phyloP scores from a whole-genome alignment of 2,113 vertebrate genomes.

The Hiodon tergisus region DNA sequence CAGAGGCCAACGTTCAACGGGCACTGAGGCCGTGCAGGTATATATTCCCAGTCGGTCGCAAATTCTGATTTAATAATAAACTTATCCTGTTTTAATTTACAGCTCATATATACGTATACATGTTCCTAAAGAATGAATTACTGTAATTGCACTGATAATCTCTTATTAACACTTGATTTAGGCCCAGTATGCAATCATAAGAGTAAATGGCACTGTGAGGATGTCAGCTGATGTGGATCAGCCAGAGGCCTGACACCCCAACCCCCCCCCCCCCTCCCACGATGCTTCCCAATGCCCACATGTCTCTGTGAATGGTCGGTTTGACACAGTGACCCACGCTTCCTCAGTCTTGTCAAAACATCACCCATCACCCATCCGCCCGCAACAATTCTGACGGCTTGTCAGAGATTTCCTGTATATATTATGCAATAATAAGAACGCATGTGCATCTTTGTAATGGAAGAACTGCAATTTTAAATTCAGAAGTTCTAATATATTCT shows the following conservation, averaged over 20 bases:
- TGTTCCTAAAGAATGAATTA: too few species aligned
- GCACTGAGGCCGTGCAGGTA: too few species aligned
- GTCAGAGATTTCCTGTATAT: neutral
- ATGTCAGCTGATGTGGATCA: neutral
- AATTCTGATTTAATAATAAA: too few species aligned
- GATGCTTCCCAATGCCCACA: neutral
- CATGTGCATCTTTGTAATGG: too few species aligned
- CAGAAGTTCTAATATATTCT: too few species aligned
- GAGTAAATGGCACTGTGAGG: neutral
- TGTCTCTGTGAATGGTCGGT: constrained; percentile 1
- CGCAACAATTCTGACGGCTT: neutral
- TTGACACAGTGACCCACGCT: constrained; percentile 2
- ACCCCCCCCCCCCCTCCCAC: neutral
- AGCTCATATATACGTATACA: too few species aligned
- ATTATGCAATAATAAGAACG: neutral
- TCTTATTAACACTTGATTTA: too few species aligned
- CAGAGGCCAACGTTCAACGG: too few species aligned
- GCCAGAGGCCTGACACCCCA: neutral
- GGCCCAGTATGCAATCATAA: neutral
- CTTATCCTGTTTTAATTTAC: too few species aligned
- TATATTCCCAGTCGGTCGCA: too few species aligned
- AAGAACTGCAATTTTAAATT: too few species aligned
- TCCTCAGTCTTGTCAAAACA: constrained; percentile 14
- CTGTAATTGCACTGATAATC: too few species aligned
- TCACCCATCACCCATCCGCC: constrained; percentile 4